Conservation (phyloP, 1,140 invertebrate genomes). For the Arctopsyche grandis region DNA sequence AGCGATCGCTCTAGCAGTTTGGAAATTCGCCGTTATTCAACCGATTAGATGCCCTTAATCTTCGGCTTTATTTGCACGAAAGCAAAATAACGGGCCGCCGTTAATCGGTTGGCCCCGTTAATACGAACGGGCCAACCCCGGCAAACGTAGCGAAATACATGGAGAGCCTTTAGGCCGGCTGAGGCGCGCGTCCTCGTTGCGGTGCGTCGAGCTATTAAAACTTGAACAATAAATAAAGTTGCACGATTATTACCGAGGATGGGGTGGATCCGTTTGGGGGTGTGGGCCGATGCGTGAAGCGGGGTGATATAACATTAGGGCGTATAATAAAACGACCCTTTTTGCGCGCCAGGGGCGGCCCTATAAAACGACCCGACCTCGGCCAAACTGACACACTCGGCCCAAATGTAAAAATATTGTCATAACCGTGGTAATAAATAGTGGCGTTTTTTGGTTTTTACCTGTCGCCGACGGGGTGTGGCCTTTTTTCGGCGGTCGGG, state of each 20-base stretch:
- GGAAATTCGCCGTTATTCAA: no score
- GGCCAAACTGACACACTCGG: no score
- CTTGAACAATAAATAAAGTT: conserved; percentile 46
- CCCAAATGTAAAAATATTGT: no score
- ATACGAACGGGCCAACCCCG: not conserved
- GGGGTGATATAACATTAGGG: not conserved
- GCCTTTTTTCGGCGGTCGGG: not conserved
- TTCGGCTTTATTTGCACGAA: no score
- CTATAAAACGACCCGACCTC: not conserved
- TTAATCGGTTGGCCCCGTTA: no score
- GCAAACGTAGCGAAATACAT: not conserved
- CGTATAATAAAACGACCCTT: not conserved
- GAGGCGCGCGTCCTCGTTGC: not conserved
- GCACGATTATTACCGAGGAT: conserved; percentile 24
- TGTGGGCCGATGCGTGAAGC: not conserved
- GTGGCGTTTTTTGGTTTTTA: no score
- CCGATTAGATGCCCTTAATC: no score
- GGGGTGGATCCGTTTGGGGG: not conserved
- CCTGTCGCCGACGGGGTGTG: no score
- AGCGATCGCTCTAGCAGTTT: no score
- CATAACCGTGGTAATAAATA: no score
- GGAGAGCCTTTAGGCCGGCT: no score
- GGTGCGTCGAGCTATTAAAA: conserved; percentile 37
- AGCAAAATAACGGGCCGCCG: no score
- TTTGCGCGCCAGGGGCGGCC: not conserved